Conservation (phyloP, 2,113 vertebrate species). For the Python bivittatus region DNA sequence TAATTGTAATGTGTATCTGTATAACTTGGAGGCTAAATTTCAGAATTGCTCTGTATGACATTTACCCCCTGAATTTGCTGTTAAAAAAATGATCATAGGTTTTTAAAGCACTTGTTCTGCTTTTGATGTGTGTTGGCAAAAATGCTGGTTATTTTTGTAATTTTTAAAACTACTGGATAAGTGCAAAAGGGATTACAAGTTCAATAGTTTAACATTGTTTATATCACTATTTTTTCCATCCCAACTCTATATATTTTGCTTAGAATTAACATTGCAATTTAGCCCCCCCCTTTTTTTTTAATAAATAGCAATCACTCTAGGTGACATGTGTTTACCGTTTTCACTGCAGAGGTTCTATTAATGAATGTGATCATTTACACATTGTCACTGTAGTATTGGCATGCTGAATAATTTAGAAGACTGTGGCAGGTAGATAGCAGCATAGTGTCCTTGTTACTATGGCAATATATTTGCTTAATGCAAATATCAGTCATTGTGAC, state of each 20-base stretch:
- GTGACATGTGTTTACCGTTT: constrained; percentile 58
- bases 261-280: background rate
- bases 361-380: constrained; percentile 71
- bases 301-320: constrained; percentile 54
- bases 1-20: background rate
- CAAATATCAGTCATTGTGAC: constrained; percentile 70
- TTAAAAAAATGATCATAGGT: background rate
- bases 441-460: constrained; percentile 72
- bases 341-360: constrained; percentile 57
- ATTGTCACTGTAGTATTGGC: constrained; percentile 66
- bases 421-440: constrained; percentile 70
- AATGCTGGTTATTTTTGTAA: background rate
- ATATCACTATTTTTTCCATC: background rate
- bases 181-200: background rate
- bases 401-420: constrained; percentile 75
- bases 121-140: background rate
- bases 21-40: background rate
- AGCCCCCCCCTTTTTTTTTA: constrained; percentile 17
- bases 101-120: background rate
- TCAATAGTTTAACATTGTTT: background rate
- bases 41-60: background rate
- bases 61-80: background rate
- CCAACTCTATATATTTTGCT: background rate
- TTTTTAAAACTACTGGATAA: background rate
- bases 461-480: constrained; percentile 74